Evolutionary conservation across 2,797 vertebrate species (phyloP), one percentile per base, ranked within the genome.

Genomic region (Danio aesculapii): DNA sequence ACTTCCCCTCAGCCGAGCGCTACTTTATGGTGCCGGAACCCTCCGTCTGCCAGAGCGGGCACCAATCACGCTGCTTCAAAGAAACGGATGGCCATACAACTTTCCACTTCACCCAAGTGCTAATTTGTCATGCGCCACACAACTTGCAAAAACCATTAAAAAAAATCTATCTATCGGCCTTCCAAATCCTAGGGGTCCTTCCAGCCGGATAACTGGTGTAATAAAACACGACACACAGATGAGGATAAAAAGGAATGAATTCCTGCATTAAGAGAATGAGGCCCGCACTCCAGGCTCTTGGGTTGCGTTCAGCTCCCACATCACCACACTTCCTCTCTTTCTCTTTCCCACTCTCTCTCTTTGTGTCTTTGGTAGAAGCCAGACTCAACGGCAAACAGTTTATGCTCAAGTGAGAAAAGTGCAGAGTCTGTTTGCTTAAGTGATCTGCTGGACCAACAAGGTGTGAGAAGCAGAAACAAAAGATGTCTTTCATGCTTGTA

Each of bases 111-210:
- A 80, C 85, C 84, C 73, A 86, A 89, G 88, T 87, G 91, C 90
- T 93, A 92, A 94, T 94, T 93, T 94, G 93, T 93, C 91, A 94
- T 92, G 92, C 91, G 77, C 82, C 78, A 67, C 85, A 87, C 90
- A 89, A 92, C 90, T 90, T 77, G 84, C 83, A 87, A 84, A 86
- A 90, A 87, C 84, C 88, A 89, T 90, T 88, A 83, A 84, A 89
- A 85, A 72, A 12, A 53, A 13, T 30, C 84, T 72, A 66, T 91
- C 87, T 84, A 83, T 86, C 90, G 87, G 90, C 89, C 66, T 6
- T 79, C 88, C 85, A 88, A 82, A 87, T 87, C 88, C 84, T 58
- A 75, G 89, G 91, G 91, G 87, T 93, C 87, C 91, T 92, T 91
- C 89, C 84, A 84, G 88, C 78, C 81, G 77, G 77, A 88, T 90